Conservation (phyloP, 2,888 invertebrate genomes). For the Ormyrus nitidulus region DNA sequence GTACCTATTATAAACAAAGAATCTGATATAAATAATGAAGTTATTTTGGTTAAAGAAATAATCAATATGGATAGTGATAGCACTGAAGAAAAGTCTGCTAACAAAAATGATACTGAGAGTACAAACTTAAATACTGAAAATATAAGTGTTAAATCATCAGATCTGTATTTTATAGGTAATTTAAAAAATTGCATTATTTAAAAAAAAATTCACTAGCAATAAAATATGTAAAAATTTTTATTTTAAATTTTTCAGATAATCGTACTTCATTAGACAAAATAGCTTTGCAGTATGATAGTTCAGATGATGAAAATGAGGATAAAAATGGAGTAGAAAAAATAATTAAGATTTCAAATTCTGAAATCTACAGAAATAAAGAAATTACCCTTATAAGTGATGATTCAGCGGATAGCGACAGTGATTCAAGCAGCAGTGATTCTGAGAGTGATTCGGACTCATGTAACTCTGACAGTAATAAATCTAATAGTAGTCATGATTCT, state of each 20-base stretch:
- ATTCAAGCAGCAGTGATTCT: constrained; percentile 61
- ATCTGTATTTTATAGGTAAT: constrained; percentile 37
- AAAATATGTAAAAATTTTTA: not conserved
- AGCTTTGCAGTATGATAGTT: constrained; percentile 66
- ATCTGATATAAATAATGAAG: constrained; percentile 9
- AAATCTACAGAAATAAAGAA: constrained; percentile 42
- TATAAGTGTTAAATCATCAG: not conserved
- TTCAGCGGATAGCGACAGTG: constrained; percentile 61
- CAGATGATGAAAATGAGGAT: constrained; percentile 64
- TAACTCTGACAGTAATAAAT: constrained; percentile 45
- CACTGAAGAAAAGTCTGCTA: not conserved
- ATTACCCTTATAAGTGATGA: constrained; percentile 45
- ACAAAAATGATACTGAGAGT: not conserved
- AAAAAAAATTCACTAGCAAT: not conserved
- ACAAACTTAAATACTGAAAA: constrained; percentile 2
- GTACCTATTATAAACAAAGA: not conserved
- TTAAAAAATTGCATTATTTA: not conserved
- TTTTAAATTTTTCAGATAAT: constrained; percentile 51
- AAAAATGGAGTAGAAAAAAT: constrained; percentile 33
- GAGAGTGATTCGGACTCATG: constrained; percentile 57
- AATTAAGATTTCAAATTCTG: constrained; percentile 37
- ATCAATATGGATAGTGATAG: not conserved
- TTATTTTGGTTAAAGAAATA: constrained; percentile 14
- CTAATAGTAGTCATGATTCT: constrained; percentile 55
- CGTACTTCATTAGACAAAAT: constrained; percentile 34